These are phyloP conservation scores for Microtus oregoni DNA, from an alignment of 2,113 vertebrate genomes.

Conservation along the genomic window DNA sequence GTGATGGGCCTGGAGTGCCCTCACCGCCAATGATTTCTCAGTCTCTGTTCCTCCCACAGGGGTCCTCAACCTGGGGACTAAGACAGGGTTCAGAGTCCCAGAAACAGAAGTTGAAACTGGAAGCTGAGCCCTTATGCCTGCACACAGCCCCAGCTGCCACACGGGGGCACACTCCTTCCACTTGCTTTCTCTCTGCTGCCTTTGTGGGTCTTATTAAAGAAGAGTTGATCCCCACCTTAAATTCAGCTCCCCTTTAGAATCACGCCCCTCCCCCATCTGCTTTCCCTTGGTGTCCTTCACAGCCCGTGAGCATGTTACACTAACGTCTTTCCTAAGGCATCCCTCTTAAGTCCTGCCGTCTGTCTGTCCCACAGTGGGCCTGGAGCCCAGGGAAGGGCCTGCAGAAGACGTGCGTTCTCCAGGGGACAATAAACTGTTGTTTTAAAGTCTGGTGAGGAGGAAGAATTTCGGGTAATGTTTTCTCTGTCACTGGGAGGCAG, in stretches of 20 bases:
- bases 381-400: not conserved
- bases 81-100: not conserved
- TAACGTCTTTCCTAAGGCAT: not conserved
- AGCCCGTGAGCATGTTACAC: accelerated
- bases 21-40: no score
- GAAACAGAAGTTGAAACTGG: not conserved
- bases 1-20: not conserved
- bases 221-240: not conserved
- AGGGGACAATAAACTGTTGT: not conserved
- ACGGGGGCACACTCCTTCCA: constrained; percentile 77
- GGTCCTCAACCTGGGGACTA: not conserved
- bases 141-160: constrained; percentile 62
- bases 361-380: not conserved
- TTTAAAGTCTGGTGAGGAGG: not conserved
- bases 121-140: accelerated
- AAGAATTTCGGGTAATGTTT: not conserved
- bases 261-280: not conserved
- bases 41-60: not conserved
- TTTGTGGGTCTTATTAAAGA: not conserved
- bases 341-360: not conserved
- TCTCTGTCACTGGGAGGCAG: not conserved
- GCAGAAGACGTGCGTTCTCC: not conserved
- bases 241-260: not conserved
- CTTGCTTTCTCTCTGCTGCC: not conserved
- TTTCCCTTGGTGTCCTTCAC: not conserved